Percentiles rank a stretch among this genome's conserved stretches.
Conservation (phyloP, 2,113 vertebrate species). For the Cavia porcellus region DNA sequence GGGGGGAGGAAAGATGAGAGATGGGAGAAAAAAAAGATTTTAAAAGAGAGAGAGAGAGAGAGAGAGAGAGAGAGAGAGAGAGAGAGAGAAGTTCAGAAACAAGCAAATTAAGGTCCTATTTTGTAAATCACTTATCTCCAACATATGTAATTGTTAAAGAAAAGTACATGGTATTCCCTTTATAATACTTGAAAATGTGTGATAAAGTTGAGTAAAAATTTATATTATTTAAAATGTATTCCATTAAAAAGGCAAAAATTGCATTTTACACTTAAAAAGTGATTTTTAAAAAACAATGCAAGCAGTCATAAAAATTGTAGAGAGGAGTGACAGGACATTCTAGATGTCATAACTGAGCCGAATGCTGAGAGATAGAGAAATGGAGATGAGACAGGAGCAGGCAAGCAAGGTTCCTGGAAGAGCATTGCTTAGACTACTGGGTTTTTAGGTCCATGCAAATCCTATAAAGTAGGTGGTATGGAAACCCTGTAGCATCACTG, state of each 20-base stretch:
- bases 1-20: too few species aligned
- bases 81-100: neutral
- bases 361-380: neutral
- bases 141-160: neutral
- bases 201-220: neutral
- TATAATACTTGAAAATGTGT: neutral
- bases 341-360: neutral
- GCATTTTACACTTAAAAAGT: neutral
- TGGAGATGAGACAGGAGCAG: neutral
- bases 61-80: neutral
- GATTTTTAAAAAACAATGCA: neutral
- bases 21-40: too few species aligned
- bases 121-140: neutral
- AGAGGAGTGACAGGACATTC: rapidly evolving
- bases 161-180: neutral
- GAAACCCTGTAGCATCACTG: neutral
- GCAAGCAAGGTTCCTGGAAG: neutral
- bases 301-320: neutral
- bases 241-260: neutral
- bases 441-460: neutral
- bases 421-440: neutral
- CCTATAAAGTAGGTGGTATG: neutral
- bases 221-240: neutral
- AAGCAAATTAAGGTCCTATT: neutral
- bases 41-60: too few species aligned